Percentiles rank a stretch among this genome's conserved stretches.
Evolutionary conservation across 2,113 vertebrate species (phyloP).

Genomic region (Tichodroma muraria): DNA sequence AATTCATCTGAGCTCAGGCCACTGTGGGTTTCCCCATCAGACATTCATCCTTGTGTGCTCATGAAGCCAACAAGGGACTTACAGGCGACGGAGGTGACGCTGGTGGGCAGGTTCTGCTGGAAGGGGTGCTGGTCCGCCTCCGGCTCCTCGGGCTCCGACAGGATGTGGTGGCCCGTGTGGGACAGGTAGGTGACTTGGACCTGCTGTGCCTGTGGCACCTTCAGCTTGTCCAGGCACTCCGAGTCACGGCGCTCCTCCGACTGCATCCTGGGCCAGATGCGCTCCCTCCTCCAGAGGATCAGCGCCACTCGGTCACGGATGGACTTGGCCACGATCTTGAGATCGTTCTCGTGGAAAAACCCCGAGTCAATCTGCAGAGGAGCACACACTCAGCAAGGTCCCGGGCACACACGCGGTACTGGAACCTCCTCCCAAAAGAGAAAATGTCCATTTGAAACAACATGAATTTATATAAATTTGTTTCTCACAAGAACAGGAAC

Average conservation of each 20-base stretch:
- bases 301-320: slow-evolving; percentile 93
- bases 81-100: slow-evolving; percentile 81
- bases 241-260: slow-evolving; percentile 61
- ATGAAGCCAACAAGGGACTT: background rate
- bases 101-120: slow-evolving; percentile 74
- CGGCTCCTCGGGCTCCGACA: slow-evolving; percentile 76
- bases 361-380: slow-evolving; percentile 88
- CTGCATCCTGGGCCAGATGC: slow-evolving; percentile 75
- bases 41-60: fast-evolving
- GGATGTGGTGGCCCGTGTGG: slow-evolving; percentile 55
- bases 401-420: fast-evolving
- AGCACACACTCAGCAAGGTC: background rate
- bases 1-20: background rate
- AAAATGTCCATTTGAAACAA: background rate
- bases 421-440: background rate
- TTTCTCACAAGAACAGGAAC: background rate
- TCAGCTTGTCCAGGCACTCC: slow-evolving; percentile 62
- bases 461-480: fast-evolving
- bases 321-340: slow-evolving; percentile 93
- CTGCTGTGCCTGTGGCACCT: slow-evolving; percentile 68
- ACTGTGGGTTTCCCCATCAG: fast-evolving
- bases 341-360: slow-evolving; percentile 92
- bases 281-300: slow-evolving; percentile 89
- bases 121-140: slow-evolving; percentile 79
- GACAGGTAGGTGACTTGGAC: slow-evolving; percentile 75